Conservation (phyloP, 1,140 invertebrate genomes). For the Achatina immaculata region DNA sequence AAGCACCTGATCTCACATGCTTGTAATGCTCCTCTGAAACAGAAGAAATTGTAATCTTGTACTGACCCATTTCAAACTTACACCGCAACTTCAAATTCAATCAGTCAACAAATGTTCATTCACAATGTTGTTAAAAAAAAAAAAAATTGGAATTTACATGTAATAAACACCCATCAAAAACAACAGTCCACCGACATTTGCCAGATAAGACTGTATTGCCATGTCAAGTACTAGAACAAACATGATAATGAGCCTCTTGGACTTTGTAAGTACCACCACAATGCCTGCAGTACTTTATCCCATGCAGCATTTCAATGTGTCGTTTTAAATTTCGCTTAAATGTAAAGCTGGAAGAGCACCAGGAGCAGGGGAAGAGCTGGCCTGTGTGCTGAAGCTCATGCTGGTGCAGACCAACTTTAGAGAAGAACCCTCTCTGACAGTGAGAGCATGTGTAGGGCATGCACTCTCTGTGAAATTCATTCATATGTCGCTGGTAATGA, state of each 20-base stretch:
- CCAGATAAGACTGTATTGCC: no score
- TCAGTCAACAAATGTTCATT: no score
- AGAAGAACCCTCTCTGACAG: slow-evolving; percentile 31
- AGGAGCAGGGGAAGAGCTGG: not conserved
- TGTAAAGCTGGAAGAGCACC: slow-evolving; percentile 27
- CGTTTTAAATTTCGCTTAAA: slow-evolving; percentile 23
- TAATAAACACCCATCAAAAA: no score
- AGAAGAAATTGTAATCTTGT: slow-evolving; percentile 18
- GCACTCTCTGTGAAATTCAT: slow-evolving; percentile 16
- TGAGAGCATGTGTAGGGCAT: slow-evolving; percentile 17
- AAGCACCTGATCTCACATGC: not conserved
- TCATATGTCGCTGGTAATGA: slow-evolving; percentile 32
- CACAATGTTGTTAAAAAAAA: no score
- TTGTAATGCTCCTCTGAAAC: slow-evolving; percentile 25
- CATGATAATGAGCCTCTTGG: not conserved
- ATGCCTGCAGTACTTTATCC: slow-evolving; percentile 25
- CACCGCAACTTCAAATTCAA: no score
- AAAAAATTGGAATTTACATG: no score
- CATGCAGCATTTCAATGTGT: slow-evolving; percentile 27
- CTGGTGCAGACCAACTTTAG: slow-evolving; percentile 27
- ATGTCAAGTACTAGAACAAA: slow-evolving; percentile 17
- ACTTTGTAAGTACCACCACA: not conserved
- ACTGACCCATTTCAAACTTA: not conserved
- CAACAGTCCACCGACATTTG: no score
- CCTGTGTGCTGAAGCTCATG: slow-evolving; percentile 23